Evolutionary conservation across 2,113 vertebrate species (phyloP).

Genomic region (Nicator chloris): DNA sequence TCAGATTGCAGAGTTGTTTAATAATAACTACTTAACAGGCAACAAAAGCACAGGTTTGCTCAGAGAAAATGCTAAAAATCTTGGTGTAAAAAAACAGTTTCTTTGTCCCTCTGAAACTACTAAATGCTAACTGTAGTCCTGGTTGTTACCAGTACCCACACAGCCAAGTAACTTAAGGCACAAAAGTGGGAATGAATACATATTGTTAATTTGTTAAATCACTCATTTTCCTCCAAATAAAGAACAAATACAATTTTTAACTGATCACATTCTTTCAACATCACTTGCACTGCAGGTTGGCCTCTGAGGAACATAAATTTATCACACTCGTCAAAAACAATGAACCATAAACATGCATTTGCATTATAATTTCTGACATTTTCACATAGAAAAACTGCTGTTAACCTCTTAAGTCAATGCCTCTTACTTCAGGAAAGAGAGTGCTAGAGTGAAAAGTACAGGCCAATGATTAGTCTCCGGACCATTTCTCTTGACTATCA

Average conservation of each 20-base stretch:
- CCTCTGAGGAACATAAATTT: background rate
- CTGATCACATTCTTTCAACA: background rate
- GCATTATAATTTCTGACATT: background rate
- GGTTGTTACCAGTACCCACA: background rate
- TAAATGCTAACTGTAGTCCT: background rate
- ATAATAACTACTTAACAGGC: background rate
- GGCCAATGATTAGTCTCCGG: background rate
- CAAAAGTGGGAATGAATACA: background rate
- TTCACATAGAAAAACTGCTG: background rate
- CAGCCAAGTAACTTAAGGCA: background rate
- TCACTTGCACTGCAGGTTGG: background rate
- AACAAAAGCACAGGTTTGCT: background rate
- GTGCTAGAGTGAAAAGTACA: background rate
- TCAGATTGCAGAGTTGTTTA: background rate
- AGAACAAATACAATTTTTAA: background rate
- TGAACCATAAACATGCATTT: accelerated
- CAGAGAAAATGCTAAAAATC: background rate
- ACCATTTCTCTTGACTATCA: background rate
- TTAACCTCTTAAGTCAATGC: background rate
- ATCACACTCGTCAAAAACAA: background rate
- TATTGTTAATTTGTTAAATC: background rate
- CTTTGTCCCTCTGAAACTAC: background rate
- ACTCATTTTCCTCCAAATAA: background rate
- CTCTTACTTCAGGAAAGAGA: background rate
- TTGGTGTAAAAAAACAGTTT: background rate